Evolutionary conservation across 2,797 vertebrate genomes (phyloP), one percentile per base, ranked within the genome.

Genomic region (Lepilemur septentrionalis): DNA sequence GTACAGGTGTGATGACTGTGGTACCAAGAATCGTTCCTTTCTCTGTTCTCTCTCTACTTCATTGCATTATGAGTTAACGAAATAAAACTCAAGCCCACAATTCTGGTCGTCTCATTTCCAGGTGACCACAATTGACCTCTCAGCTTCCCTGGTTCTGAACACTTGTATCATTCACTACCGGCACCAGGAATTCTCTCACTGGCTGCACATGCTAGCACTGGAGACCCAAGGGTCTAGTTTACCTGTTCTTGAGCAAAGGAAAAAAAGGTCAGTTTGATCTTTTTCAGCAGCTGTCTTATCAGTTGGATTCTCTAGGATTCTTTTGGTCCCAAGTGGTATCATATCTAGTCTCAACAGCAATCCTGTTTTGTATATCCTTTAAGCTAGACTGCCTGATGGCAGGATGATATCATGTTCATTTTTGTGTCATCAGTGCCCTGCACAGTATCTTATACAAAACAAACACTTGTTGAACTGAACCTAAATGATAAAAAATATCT

Each of bases 161-260:
- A 99, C 99, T 79, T 99, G 99, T 98, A 99, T 99, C 97, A 98
- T 99, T 97, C 99, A 99, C 98, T 99, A 99, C 96, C 99, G 99
- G 94, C 99, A 99, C 98, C 99, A 99, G 97, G 99, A 99, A 98
- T 99, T 99, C 97, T 99, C 99, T 0, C 99, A 99, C 97, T 99
- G 99, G 99, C 98, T 99, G 82, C 98, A 99, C 88, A 98, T 99
- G 91, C 98, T 99, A 98, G 98, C 99, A 88, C 99, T 99, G 98
- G 99, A 99, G 82, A 98, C 98, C 97, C 97, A 98, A 76, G 97
- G 98, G 69, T 98, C 79, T 95, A 98, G 95, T 4, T 98, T 98
- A 96, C 96, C 98, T 79, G 82, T 92, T 89, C 89, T 97, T 96
- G 97, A 95, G 90, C 97, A 97, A 93, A 97, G 87, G 86, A 95